Evolutionary conservation across 2,113 vertebrate genomes (phyloP), one percentile per base, ranked within the genome.

Genomic region (Syngnathus scovelli): DNA sequence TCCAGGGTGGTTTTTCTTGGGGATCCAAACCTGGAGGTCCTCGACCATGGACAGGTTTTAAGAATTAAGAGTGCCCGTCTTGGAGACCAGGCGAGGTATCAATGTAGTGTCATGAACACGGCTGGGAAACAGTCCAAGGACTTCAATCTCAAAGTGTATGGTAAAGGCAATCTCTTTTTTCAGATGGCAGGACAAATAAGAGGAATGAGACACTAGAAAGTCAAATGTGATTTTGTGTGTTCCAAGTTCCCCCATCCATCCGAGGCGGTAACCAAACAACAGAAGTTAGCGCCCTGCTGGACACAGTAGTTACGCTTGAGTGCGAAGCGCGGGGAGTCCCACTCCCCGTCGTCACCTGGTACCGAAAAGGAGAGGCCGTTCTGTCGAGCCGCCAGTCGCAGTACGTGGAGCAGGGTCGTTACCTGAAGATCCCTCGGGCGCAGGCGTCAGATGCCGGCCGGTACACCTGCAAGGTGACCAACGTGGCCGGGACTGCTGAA

Each of bases 111-210:
- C 52, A 87, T 85, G 38, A 99, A 96, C 62, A 61, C 89, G 39
- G 97, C 95, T 44, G 96, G 97, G 38, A 94, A 94, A 68, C 92
- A 94, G 84, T 83, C 90, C 71, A 98, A 93, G 76, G 94, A 96
- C 10, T 89, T 93, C 72, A 96, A 90, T 70, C 88, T 99, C 56
- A 82, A 85, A 7, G 74, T 99, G 38, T 90, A 94, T 0, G 91
- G 97, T 99, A 51, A 88, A 56, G 27, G 12, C 13, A 56, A 6
- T 55, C 23, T 12, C 10, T 38, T 60, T 44, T 44, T 4, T 7
- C 10, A 43, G 39, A 61, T 39, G 18, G 37, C 37, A 9, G 19
- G 37, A 43, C 8, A 39, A 61, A 61, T 7, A 5, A 12, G 41
- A 43, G n/a, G 60, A 9, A 61, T 41, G 27, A 27, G 2, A 27